Percentiles rank a stretch among this genome's conserved stretches.
Conservation (phyloP, 2,797 vertebrate genomes). For the Eulemur mongoz region DNA sequence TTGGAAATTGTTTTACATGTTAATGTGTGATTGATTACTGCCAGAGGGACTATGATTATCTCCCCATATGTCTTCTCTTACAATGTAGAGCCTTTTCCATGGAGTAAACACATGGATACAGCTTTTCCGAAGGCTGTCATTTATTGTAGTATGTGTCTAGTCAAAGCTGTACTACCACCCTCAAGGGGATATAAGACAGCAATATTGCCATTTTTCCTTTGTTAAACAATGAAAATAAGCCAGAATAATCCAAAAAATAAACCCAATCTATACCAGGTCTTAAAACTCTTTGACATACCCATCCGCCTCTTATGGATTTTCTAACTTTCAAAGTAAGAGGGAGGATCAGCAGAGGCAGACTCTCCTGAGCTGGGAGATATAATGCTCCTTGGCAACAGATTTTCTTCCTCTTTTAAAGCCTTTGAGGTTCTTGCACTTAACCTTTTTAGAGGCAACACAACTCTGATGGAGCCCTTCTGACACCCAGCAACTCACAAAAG, state of each 20-base stretch:
- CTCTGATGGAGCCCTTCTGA: not conserved
- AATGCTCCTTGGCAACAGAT: constrained; percentile 56
- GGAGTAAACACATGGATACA: not conserved
- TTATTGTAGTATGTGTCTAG: not conserved
- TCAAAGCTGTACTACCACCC: not conserved
- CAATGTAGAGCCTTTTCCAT: not conserved
- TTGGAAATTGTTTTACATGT: not conserved
- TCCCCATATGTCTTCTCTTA: not conserved
- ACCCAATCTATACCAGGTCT: constrained; percentile 28
- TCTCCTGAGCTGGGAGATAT: not conserved
- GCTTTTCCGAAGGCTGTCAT: not conserved
- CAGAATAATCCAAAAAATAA: constrained; percentile 61
- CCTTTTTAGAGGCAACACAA: constrained; percentile 36
- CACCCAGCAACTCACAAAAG: not conserved
- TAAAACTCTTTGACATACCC: constrained; percentile 50
- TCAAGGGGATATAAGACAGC: not conserved
- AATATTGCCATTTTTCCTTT: constrained; percentile 26
- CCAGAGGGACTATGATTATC: not conserved
- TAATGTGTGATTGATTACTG: not conserved
- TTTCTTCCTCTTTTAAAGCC: constrained; percentile 13
- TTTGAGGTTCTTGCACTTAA: constrained; percentile 59
- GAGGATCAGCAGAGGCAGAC: constrained; percentile 40
- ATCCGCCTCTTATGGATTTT: constrained; percentile 64
- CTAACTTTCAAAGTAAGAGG: constrained; percentile 60
- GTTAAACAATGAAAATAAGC: constrained; percentile 56